These are phyloP conservation scores for Stegophylla sp. DNA, from an alignment of 2,888 invertebrate genomes.

Conservation along the genomic window DNA sequence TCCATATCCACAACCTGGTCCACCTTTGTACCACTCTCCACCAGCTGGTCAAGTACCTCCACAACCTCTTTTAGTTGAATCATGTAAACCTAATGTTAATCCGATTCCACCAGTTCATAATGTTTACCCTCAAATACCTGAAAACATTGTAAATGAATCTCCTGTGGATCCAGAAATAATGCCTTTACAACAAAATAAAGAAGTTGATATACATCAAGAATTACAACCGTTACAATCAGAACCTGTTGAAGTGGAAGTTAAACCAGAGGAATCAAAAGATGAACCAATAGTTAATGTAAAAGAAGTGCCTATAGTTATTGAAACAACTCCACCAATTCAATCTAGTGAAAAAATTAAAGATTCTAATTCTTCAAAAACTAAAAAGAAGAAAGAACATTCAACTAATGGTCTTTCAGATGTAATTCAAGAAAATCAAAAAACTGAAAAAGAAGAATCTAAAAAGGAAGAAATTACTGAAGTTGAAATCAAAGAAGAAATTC, in stretches of 20 bases:
- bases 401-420: constrained; percentile 18
- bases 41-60: constrained; percentile 49
- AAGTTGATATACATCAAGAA: no score
- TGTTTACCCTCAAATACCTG: constrained; percentile 51
- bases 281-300: not conserved
- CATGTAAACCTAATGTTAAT: constrained; percentile 51
- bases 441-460: not conserved
- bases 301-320: constrained; percentile 29
- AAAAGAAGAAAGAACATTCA: constrained; percentile 38
- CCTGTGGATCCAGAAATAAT: constrained; percentile 32
- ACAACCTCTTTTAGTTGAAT: constrained; percentile 57
- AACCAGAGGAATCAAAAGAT: constrained; percentile 6
- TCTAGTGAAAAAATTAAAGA: constrained; percentile 52
- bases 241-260: not conserved
- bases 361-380: constrained; percentile 60
- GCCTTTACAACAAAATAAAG: constrained; percentile 29
- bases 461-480: not conserved
- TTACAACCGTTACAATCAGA: constrained; percentile 21
- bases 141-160: constrained; percentile 26
- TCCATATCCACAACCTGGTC: constrained; percentile 53
- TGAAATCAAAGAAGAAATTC: constrained; percentile 9
- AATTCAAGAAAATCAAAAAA: constrained; percentile 7
- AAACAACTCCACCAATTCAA: constrained; percentile 32
- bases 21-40: constrained; percentile 51
- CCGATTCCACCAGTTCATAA: constrained; percentile 48